These are phyloP conservation scores for Gambusia affinis DNA, from an alignment of 2,113 vertebrate genomes.

Conservation along the genomic window DNA sequence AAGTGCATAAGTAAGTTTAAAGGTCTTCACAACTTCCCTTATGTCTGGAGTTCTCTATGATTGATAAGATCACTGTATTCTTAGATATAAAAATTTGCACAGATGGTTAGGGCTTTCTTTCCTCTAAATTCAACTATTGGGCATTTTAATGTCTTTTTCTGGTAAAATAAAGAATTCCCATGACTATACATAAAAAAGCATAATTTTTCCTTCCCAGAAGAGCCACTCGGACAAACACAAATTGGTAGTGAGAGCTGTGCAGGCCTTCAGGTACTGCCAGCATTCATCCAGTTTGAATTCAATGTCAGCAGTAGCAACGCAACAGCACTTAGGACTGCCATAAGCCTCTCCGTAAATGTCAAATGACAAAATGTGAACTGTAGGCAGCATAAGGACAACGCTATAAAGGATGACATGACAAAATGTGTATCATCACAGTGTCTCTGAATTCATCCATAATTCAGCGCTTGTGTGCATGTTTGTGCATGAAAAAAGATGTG, in stretches of 20 bases:
- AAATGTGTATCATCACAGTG: slow-evolving; percentile 71
- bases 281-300: slow-evolving; percentile 45
- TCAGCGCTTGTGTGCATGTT: slow-evolving; percentile 51
- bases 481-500: slow-evolving; percentile 16
- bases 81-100: not conserved
- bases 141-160: not conserved
- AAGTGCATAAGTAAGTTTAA: not conserved
- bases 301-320: slow-evolving; percentile 55
- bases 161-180: not conserved
- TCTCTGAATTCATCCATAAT: slow-evolving; percentile 74
- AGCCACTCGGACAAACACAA: slow-evolving; percentile 13
- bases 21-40: not conserved
- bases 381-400: slow-evolving; percentile 63
- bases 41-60: not conserved
- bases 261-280: slow-evolving; percentile 46
- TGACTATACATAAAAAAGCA: not conserved
- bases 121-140: not conserved
- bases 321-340: slow-evolving; percentile 59
- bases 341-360: slow-evolving; percentile 70
- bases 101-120: not conserved
- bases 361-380: slow-evolving; percentile 75
- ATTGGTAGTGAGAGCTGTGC: slow-evolving; percentile 28
- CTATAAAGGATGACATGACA: slow-evolving; percentile 69
- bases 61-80: not conserved
- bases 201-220: slow-evolving; percentile 6